phyloP scores from a whole-genome alignment of 2,888 invertebrate genomes.

The Xanthostigma xanthostigma region DNA sequence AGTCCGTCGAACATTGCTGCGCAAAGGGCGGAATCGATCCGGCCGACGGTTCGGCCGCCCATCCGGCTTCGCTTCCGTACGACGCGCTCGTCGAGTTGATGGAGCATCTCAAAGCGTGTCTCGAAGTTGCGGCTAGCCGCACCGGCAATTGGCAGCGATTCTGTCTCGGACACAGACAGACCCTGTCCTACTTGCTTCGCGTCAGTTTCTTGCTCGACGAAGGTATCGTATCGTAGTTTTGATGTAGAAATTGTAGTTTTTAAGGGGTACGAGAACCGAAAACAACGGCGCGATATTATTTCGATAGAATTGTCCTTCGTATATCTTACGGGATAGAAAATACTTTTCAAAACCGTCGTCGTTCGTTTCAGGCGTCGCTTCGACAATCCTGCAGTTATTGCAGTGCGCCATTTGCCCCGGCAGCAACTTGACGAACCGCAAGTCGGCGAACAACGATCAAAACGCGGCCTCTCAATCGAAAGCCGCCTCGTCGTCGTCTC shows the following conservation, averaged over 20 bases:
- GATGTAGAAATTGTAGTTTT: conserved; percentile 4
- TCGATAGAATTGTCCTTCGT: too few species aligned
- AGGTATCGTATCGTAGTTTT: conserved; percentile 28
- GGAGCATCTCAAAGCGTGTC: conserved; percentile 86
- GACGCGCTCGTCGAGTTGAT: conserved; percentile 87
- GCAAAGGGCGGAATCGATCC: conserved; percentile 38
- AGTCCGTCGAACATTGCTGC: conserved; percentile 37
- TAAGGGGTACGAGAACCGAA: conserved; percentile 1
- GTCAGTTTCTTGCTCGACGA: conserved; percentile 80
- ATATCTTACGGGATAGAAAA: too few species aligned
- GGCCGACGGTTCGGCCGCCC: conserved; percentile 25
- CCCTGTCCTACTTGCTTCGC: conserved; percentile 68
- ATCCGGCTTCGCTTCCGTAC: conserved; percentile 51
- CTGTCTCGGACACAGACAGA: conserved; percentile 57
- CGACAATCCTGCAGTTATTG: conserved; percentile 76
- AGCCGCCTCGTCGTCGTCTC: conserved; percentile 15
- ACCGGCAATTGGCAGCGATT: conserved; percentile 93
- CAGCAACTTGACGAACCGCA: conserved; percentile 16
- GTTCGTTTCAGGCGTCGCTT: conserved; percentile 49
- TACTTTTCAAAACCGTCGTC: background rate
- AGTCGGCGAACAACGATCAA: conserved; percentile 18
- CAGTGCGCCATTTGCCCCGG: conserved; percentile 73
- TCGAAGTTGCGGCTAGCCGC: conserved; percentile 80
- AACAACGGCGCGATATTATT: too few species aligned
- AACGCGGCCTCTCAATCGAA: conserved; percentile 13